Conservation (phyloP, 2,113 vertebrate species). For the Platycercus adscitus region DNA sequence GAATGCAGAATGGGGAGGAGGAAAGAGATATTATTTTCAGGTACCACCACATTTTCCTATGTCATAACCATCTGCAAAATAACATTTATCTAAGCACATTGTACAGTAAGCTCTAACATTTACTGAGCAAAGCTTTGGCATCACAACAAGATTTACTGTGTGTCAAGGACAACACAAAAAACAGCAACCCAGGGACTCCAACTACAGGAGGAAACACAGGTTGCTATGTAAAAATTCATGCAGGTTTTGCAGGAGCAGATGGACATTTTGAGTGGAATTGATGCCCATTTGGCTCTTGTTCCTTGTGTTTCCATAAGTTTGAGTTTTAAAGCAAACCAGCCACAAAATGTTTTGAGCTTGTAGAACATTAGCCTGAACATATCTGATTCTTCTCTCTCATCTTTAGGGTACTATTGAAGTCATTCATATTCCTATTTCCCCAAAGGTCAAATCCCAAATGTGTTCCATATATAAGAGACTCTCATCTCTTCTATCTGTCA, state of each 20-base stretch:
- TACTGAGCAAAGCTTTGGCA: slow-evolving; percentile 11
- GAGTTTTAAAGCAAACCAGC: slow-evolving; percentile 13
- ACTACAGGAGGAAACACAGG: slow-evolving; percentile 28
- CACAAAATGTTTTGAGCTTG: neutral
- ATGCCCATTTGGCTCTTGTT: slow-evolving; percentile 22
- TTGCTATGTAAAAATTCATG: slow-evolving; percentile 47
- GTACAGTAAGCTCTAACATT: neutral
- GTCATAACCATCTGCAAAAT: slow-evolving; percentile 9
- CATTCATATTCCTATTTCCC: neutral
- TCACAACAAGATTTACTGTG: neutral
- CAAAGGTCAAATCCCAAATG: neutral
- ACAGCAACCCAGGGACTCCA: slow-evolving; percentile 15
- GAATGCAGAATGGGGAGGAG: neutral
- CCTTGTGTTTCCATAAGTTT: neutral
- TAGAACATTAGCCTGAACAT: neutral
- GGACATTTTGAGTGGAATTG: slow-evolving; percentile 34
- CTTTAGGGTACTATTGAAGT: neutral
- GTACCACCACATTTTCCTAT: neutral
- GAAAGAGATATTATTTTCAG: neutral
- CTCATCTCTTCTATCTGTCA: neutral
- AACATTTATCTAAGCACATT: neutral
- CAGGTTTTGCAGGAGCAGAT: slow-evolving; percentile 51
- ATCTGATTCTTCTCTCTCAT: neutral
- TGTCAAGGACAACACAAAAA: slow-evolving; percentile 48
- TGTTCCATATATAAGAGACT: neutral